These are phyloP conservation scores for Antitype chi DNA, from an alignment of 2,888 invertebrate species.

Conservation along the genomic window DNA sequence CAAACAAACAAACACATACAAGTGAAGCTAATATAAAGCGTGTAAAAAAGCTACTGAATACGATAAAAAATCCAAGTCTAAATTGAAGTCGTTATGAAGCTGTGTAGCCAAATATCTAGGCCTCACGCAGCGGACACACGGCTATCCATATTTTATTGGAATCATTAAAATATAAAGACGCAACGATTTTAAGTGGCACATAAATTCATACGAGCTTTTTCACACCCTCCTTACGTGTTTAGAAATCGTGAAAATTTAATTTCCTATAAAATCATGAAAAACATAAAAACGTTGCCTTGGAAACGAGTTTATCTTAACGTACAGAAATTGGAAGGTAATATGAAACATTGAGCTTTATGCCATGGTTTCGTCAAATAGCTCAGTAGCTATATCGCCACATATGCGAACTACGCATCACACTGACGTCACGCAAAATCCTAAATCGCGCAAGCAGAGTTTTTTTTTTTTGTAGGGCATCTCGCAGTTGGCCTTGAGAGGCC, in stretches of 20 bases:
- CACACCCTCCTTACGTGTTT: neutral
- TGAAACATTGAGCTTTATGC: neutral
- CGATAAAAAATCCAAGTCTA: too few species aligned
- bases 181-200: neutral
- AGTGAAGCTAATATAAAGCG: too few species aligned
- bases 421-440: too few species aligned
- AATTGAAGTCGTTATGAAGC: neutral
- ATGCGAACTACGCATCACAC: too few species aligned
- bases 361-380: too few species aligned
- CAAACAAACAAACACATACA: too few species aligned
- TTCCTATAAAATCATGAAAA: neutral
- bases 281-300: neutral
- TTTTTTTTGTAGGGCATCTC: too few species aligned
- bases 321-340: neutral
- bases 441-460: too few species aligned
- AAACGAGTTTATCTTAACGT: neutral
- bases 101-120: neutral
- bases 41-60: too few species aligned
- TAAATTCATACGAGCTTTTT: conserved; percentile 8
- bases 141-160: neutral
- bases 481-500: too few species aligned
- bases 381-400: too few species aligned
- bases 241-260: conserved; percentile 7
- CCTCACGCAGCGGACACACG: neutral
- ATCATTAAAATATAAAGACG: conserved; percentile 8